Conservation (phyloP, 2,888 invertebrate species). For the Sarcophaga subvicina region DNA sequence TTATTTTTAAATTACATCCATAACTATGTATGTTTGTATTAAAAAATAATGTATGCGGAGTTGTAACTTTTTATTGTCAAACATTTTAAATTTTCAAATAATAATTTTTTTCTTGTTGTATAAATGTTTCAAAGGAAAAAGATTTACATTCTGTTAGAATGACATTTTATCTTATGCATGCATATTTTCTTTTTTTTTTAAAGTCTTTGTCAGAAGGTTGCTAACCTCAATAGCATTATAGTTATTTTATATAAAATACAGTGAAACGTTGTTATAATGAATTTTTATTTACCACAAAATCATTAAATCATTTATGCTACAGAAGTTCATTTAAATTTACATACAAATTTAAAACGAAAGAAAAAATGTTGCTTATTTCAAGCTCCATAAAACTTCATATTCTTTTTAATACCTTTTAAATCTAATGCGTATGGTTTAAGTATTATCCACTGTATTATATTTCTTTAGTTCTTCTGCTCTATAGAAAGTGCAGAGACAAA, state of each 20-base stretch:
- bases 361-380: no score
- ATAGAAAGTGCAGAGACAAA: conserved; percentile 17
- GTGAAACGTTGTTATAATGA: no score
- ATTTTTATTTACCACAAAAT: no score
- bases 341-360: no score
- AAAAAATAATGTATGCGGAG: no score
- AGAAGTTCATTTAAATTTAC: no score
- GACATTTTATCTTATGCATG: conserved; percentile 26
- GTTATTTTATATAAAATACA: conserved; percentile 3
- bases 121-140: not conserved
- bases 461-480: not conserved
- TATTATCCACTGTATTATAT: not conserved
- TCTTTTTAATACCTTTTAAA: not conserved
- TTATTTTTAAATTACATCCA: no score
- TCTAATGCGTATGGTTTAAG: no score
- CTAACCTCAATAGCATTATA: conserved; percentile 49
- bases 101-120: not conserved
- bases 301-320: no score
- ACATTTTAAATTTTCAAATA: not conserved
- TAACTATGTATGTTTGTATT: no score
- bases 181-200: not conserved
- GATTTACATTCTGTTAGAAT: conserved; percentile 13
- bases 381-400: not conserved
- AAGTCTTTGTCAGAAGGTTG: conserved; percentile 43
- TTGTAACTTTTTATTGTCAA: not conserved